Base-by-base conservation (phyloP, 2,888 invertebrate species). In the Aspidapion aeneum region DNA sequence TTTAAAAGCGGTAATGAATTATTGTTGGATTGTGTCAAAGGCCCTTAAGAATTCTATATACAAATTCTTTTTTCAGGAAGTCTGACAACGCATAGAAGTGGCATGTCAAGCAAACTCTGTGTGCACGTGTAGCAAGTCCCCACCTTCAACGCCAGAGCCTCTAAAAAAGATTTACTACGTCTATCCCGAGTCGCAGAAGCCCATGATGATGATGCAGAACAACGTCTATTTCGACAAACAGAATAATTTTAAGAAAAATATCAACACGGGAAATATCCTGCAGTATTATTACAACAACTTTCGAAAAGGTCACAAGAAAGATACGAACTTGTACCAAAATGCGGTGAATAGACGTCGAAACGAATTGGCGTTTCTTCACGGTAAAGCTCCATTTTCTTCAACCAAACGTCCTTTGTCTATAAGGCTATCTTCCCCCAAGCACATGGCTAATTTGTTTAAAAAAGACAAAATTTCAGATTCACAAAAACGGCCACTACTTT, bases 71-170 rank as follows among this genome's bases (percentile, higher is more conserved):
- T 35, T 96, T 66, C 93, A 94, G 83, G 96, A 96, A 83, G 94
- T 95, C 90, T 94, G 94, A 94, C 93, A 86, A 79, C 85, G 83
- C 73, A 76, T 70, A 60, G 77, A 77, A 70, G 74, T 73, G 67
- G 71, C 71, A 21, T 69, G 70, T 63, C 71, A 71, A 68, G 68
- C 70, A 19, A 69, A 69, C 58, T 63, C 67, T 18, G 65, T 66
- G 35, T 70, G 70, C 63, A 69, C 62, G 21, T 70, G 72, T 66
- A 56, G 19, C 16, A 63, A 48, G 12, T 21, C 59, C 16, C 54
- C 21, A 19, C n/a, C 50, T 5, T 17, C 16, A 3, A 21, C 21
- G 2, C 9, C 18, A n/a, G 21, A n/a, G 9, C 73, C 73, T 60
- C 65, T 78, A 21, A 75, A 75, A 51, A 79, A 79, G 66, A 72